Percentiles rank a stretch among this genome's conserved stretches.
phyloP scores from a whole-genome alignment of 1,140 invertebrate genomes.

The Thrips palmi region DNA sequence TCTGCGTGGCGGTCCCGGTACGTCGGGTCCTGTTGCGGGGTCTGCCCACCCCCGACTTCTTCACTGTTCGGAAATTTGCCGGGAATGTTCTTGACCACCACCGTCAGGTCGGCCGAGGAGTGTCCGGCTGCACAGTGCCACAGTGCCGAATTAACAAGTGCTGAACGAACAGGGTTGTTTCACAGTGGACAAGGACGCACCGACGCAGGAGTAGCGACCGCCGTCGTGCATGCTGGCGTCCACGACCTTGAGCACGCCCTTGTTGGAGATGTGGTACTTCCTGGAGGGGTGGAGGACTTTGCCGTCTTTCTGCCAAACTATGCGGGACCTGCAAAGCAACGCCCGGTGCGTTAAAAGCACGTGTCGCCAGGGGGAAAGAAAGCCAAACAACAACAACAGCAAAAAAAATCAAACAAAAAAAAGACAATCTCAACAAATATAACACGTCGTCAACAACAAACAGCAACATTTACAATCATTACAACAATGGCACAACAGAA shows the following conservation, averaged over 20 bases:
- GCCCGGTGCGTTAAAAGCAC: no score
- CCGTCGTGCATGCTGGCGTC: slow-evolving; percentile 54
- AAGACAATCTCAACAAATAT: no score
- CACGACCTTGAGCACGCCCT: slow-evolving; percentile 65
- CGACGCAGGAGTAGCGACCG: slow-evolving; percentile 64
- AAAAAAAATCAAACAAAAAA: neutral
- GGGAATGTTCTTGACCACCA: slow-evolving; percentile 52
- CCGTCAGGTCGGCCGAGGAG: slow-evolving; percentile 47
- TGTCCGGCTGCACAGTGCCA: slow-evolving; percentile 32
- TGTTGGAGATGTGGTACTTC: slow-evolving; percentile 68
- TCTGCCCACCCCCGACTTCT: slow-evolving; percentile 50
- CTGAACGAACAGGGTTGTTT: neutral
- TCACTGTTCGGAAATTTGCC: slow-evolving; percentile 60
- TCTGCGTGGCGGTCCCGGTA: slow-evolving; percentile 20
- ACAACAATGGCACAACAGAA: no score
- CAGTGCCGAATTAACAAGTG: slow-evolving; percentile 3
- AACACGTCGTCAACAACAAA: no score
- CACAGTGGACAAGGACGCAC: slow-evolving; percentile 19
- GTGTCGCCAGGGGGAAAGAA: no score
- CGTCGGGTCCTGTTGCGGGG: no score
- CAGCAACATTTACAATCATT: no score
- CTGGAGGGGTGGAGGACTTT: slow-evolving; percentile 47
- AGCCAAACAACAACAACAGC: neutral
- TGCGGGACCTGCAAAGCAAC: slow-evolving; percentile 33
- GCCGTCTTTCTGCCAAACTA: slow-evolving; percentile 66